Conservation (phyloP, 2,888 invertebrate genomes). For the Linyphia triangularis region DNA sequence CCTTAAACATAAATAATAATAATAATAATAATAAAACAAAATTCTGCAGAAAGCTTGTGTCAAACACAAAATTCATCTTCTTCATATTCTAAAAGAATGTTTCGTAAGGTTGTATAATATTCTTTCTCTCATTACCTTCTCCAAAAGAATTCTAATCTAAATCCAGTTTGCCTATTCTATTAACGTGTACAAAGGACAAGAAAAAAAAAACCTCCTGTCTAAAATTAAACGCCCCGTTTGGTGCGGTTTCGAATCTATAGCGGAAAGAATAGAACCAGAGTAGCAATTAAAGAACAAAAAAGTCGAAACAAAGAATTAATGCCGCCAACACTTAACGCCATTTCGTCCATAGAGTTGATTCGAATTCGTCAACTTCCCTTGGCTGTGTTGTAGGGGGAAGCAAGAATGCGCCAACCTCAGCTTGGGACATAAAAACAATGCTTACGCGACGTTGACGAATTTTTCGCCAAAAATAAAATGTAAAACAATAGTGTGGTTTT, state of each 20-base stretch:
- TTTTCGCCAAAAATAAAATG: constrained; percentile 68
- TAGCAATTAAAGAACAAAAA: constrained; percentile 25
- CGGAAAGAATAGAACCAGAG: constrained; percentile 38
- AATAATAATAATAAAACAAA: too few relatives aligned
- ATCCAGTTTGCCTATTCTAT: constrained; percentile 20
- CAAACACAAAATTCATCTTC: too few relatives aligned
- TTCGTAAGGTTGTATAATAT: too few relatives aligned
- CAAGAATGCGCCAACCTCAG: constrained; percentile 70
- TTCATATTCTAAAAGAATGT: too few relatives aligned
- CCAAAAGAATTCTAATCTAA: neutral
- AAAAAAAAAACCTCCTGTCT: constrained; percentile 20
- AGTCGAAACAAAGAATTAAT: neutral
- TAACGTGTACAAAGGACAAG: constrained; percentile 4
- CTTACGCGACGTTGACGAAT: constrained; percentile 67
- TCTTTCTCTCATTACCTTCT: too few relatives aligned
- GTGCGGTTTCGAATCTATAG: constrained; percentile 7
- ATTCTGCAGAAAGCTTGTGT: too few relatives aligned
- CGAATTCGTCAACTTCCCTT: constrained; percentile 18
- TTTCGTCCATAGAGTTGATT: constrained; percentile 20
- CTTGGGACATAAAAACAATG: constrained; percentile 59
- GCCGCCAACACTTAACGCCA: constrained; percentile 39
- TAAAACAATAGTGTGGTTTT: constrained; percentile 54
- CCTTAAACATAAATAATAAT: too few relatives aligned
- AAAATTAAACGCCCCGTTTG: constrained; percentile 33
- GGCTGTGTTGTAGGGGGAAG: constrained; percentile 7